Percentiles rank a stretch among this genome's conserved stretches.
These are phyloP conservation scores for Enteromius thamalakanensis DNA, from an alignment of 2,797 vertebrate species.

Conservation along the genomic window DNA sequence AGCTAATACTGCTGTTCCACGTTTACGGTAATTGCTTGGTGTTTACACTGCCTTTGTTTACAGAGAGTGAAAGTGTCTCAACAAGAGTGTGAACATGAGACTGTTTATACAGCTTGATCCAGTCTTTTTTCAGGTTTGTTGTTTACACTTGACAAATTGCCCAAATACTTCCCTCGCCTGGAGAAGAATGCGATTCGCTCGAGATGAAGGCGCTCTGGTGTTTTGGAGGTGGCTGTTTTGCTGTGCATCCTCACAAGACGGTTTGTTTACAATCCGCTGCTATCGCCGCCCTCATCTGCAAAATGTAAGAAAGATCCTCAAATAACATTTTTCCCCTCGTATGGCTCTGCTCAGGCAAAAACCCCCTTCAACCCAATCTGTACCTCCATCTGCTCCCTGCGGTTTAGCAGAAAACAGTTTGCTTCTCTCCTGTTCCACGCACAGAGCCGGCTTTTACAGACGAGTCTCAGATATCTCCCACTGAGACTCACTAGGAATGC, in stretches of 20 bases:
- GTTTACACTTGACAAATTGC: conserved; percentile 47
- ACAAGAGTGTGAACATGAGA: conserved; percentile 33
- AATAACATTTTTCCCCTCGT: conserved; percentile 66
- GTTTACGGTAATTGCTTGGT: conserved; percentile 10
- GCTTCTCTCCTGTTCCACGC: conserved; percentile 61
- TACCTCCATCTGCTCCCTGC: conserved; percentile 74
- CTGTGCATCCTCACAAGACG: conserved; percentile 31
- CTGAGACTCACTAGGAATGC: conserved; percentile 33
- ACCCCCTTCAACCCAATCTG: conserved; percentile 71
- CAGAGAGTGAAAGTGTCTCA: conserved; percentile 3
- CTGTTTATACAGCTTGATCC: conserved; percentile 32
- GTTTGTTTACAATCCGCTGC: conserved; percentile 58
- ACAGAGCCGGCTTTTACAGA: conserved; percentile 27
- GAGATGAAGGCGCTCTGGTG: not conserved
- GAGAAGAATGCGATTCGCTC: not conserved
- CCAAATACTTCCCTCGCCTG: conserved; percentile 13
- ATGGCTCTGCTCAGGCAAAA: conserved; percentile 71
- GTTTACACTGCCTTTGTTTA: conserved; percentile 29
- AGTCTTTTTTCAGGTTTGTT: conserved; percentile 8
- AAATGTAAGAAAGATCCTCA: conserved; percentile 62
- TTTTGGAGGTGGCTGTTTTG: conserved; percentile 11
- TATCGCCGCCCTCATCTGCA: conserved; percentile 58
- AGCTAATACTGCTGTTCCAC: conserved; percentile 22
- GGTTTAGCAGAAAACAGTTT: conserved; percentile 61
- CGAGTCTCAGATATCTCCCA: conserved; percentile 34